Evolutionary conservation across 2,888 invertebrate genomes (phyloP), one percentile per base, ranked within the genome.

Genomic region (Tiliacea citrago): DNA sequence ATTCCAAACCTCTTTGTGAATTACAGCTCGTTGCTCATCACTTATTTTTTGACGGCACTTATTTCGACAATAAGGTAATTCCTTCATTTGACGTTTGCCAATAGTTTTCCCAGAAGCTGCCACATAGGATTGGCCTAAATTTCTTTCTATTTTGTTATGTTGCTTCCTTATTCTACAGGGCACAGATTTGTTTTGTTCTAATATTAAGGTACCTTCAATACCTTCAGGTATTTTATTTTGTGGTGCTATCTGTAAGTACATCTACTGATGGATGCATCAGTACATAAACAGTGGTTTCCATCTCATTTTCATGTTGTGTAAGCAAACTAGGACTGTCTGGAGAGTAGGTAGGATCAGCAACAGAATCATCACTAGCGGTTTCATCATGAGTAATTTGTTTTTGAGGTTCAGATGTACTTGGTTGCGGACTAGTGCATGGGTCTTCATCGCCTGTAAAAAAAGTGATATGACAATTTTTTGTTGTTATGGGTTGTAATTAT

Each of bases 21-120:
- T 63, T 47, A 24, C 18, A 63, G 62, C 62, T 63, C 62, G 62
- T 63, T 63, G 18, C 6, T 63, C 16, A 29, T 47, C 62, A 63
- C 62, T 63, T 63, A 63, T 63, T 47, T 63, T 63, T 47, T 63
- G 35, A 35, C 35, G 35, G 10, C 58, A 58, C 61, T 61, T 61
- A 8, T 61, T 61, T 42, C 61, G 39, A 39, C 61, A n/a, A 42
- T 61, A 13, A 61, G 39, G 61, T 61, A n/a, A 12, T 61, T n/a
- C 39, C 39, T 42, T 42, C n/a, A 61, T 42, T 61, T 42, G 39
- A 42, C 39, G n/a, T 61, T 61, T 58, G 2, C 18, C 58, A 10
- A 58, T 58, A 35, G 35, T 35, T 35, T 58, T 58, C 5, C 35
- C 29, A 35, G 35, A 58, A 35, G 35, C 35, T 58, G 58, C 4